Base-by-base conservation (phyloP, 2,113 vertebrate species). In the Cariama cristata region DNA sequence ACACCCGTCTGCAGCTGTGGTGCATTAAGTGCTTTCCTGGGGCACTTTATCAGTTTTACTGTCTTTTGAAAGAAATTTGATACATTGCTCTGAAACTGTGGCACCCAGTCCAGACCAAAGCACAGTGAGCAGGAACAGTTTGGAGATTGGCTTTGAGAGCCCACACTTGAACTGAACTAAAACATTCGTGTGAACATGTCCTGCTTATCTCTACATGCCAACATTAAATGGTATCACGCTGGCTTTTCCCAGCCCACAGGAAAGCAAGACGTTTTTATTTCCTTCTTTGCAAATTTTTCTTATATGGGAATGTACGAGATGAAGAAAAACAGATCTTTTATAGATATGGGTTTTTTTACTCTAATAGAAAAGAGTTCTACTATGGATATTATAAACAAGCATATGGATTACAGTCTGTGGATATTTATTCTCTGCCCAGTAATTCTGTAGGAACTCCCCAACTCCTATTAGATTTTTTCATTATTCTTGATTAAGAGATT, bases 51-150 rank as follows among this genome's bases (percentile, higher is more conserved):
- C 14, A 52, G 28, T 40, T 66, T 80, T 28, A 53, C 20, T 26
- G 20, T 32, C 27, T 44, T 64, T 44, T 2, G 5, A 59, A 74
- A 69, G 12, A 28, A 35, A 55, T n/a, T 40, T 3, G 3, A 14
- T 59, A 23, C 0, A 0, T 58, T 49, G 27, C 30, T 64, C 38
- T 1, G 1, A 68, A 62, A 33, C 7, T 22, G 17, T 44, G 71
- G 63, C 44, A 32, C 9, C 2, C 13, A 58, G 13, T 20, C 8
- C 19, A 73, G 86, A 50, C 15, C 15, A 73, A 63, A 93, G 33
- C 49, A 73, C 28, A 21, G 10, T 12, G 30, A 58, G 23, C 9
- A 68, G 26, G 55, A 62, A 30, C 1, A 2, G 28, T 67, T 58
- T 42, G 33, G 72, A 55, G 40, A 23, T 3, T 44, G 50, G 4